Evolutionary conservation across 2,888 invertebrate species (phyloP).

Genomic region (Leptopilina syphax): DNA sequence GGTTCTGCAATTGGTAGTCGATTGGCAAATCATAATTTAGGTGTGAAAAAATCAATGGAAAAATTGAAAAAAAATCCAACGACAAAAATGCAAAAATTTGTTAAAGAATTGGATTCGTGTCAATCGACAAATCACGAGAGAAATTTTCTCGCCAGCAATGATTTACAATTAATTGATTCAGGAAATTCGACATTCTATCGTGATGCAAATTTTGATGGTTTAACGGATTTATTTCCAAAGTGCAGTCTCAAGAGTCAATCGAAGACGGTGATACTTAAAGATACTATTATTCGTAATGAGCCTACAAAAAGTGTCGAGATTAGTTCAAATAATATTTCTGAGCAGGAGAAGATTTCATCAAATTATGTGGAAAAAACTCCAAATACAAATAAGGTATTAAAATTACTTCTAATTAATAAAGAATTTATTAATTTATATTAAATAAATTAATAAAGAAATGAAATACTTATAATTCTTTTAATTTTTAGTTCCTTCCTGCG

Average conservation of each 20-base stretch:
- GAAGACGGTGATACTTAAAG: slow-evolving; percentile 74
- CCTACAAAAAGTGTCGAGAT: slow-evolving; percentile 56
- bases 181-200: neutral
- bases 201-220: slow-evolving; percentile 48
- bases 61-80: slow-evolving; percentile 65
- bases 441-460: neutral
- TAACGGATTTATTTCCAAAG: slow-evolving; percentile 72
- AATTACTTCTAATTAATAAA: too few species aligned
- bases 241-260: slow-evolving; percentile 71
- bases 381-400: slow-evolving; percentile 26
- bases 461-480: neutral
- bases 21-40: slow-evolving; percentile 77
- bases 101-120: neutral
- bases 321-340: slow-evolving; percentile 55
- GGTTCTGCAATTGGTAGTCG: slow-evolving; percentile 76
- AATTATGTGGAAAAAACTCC: slow-evolving; percentile 41
- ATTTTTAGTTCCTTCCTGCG: slow-evolving; percentile 51
- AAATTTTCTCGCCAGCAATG: neutral
- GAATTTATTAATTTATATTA: too few species aligned
- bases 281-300: slow-evolving; percentile 72
- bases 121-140: neutral
- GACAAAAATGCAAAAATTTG: slow-evolving; percentile 48
- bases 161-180: neutral
- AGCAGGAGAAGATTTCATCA: slow-evolving; percentile 46
- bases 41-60: slow-evolving; percentile 71